Base-by-base conservation (phyloP, 2,888 invertebrate genomes). In the Lepidochrysops patricia region DNA sequence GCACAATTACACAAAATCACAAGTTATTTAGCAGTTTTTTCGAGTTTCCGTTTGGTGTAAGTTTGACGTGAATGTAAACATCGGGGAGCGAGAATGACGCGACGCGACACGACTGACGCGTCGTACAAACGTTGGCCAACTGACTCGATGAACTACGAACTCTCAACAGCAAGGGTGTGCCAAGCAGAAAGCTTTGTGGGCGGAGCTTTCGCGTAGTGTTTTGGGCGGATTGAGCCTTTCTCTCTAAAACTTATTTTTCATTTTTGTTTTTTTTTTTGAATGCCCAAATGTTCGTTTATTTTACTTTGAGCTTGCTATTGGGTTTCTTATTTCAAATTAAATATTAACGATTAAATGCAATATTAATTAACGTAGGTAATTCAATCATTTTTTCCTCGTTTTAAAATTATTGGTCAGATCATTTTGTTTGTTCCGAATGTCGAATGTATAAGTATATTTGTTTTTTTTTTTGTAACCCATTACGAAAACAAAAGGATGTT, bases 61-160 rank as follows among this genome's bases (percentile, higher is more conserved):
- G 66, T 76, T 78, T 70, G 67, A 63, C 65, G 73, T 69, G 73
- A 78, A 74, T 82, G 86, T 84, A 86, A 87, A 86, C 85, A 86
- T 81, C 77, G 69, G 68, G 66, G 60, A 62, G n/a, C 66, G 63
- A 68, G 64, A 63, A 66, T 61, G 64, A 57, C 23, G 12, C 7
- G 5, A n/a, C 56, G 1, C 34, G 7, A 25, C 19, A 57, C 4
- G 67, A 72, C 37, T 54, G 13, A 4, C 48, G 58, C 67, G 67
- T 75, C 71, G 79, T 74, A 66, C 73, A 73, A 66, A 69, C 73
- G 71, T 69, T 68, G 71, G 77, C 77, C 80, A 79, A 84, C 72
- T 72, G 66, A 84, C 71, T 19, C 15, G 4, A 50, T 25, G 12
- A 26, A 32, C 50, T 9, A 1, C 27, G 26, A 27, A 27, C 27